Percentiles rank a stretch among this genome's conserved stretches.
Conservation (phyloP, 2,797 vertebrate genomes). For the Dallia pectoralis region DNA sequence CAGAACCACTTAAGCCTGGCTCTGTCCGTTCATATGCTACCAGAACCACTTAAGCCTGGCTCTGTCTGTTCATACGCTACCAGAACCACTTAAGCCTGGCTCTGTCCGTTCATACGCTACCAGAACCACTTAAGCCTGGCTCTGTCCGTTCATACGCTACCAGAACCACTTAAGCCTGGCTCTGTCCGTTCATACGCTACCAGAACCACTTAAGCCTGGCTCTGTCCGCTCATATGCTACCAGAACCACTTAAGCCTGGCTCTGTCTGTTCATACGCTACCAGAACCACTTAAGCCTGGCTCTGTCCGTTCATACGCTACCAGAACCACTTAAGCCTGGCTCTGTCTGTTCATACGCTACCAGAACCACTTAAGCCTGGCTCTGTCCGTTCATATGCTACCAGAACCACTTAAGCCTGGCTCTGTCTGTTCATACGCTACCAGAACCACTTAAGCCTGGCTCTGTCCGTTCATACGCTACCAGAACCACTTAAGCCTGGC, state of each 20-base stretch:
- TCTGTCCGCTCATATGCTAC: no score
- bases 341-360: constrained; percentile 13
- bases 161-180: constrained; percentile 11
- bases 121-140: no score
- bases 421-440: constrained; percentile 13
- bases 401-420: constrained; percentile 11
- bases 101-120: constrained; percentile 14
- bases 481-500: constrained; percentile 11
- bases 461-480: no score
- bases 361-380: no score
- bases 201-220: no score
- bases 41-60: no score
- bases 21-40: constrained; percentile 13
- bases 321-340: constrained; percentile 11
- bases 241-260: constrained; percentile 11
- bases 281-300: no score
- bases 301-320: no score
- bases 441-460: no score
- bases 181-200: constrained; percentile 14
- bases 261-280: constrained; percentile 13
- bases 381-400: no score
- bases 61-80: no score
- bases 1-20: constrained; percentile 11
- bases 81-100: constrained; percentile 11
- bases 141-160: no score